phyloP scores from a whole-genome alignment of 2,888 invertebrate species.

The Campoplex nolae region DNA sequence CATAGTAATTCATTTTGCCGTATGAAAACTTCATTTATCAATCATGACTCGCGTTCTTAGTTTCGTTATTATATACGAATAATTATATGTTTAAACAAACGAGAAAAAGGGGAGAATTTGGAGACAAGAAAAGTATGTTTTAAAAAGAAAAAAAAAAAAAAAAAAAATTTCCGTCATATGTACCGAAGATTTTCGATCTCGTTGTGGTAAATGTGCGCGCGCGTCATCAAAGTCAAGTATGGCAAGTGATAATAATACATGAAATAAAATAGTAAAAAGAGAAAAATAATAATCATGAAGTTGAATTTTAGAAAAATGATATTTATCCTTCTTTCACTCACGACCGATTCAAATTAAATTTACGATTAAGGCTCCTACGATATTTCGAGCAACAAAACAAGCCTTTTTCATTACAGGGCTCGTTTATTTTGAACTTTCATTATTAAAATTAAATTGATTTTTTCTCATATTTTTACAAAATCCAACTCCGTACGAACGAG shows the following conservation, averaged over 20 bases:
- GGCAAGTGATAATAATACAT: conserved; percentile 70
- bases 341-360: conserved; percentile 7
- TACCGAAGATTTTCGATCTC: conserved; percentile 57
- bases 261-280: conserved; percentile 45
- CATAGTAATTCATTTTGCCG: conserved; percentile 44
- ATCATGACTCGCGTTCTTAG: conserved; percentile 52
- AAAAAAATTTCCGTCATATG: conserved; percentile 35
- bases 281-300: conserved; percentile 21
- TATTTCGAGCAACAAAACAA: neutral
- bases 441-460: conserved; percentile 10
- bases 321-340: conserved; percentile 20
- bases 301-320: conserved; percentile 46
- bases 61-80: conserved; percentile 32
- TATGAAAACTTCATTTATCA: conserved; percentile 43
- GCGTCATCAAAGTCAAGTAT: conserved; percentile 71
- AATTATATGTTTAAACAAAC: conserved; percentile 27
- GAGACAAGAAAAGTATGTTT: neutral
- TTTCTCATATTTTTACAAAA: conserved; percentile 14
- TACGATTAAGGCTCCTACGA: neutral
- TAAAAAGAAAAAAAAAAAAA: no score
- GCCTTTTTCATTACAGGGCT: neutral
- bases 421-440: neutral
- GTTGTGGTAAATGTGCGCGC: conserved; percentile 48
- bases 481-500: neutral
- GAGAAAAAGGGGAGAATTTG: conserved; percentile 9